Evolutionary conservation across 2,113 vertebrate genomes (phyloP), one percentile per base, ranked within the genome.

Genomic region (Leiothrix lutea): DNA sequence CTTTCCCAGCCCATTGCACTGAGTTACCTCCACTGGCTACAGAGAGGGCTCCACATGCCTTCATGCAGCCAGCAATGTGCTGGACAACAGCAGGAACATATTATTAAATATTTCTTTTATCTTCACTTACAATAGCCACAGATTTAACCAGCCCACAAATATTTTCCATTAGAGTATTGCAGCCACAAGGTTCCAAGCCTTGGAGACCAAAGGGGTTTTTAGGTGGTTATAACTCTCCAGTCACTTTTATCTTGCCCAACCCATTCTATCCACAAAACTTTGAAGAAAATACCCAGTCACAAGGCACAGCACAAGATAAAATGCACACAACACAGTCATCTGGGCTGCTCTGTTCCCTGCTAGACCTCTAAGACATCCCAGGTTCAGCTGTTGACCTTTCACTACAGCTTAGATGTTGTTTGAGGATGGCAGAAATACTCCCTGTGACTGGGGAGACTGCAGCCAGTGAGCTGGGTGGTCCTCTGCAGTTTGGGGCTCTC

Each of bases 101-200:
- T 94, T 96, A 91, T 85, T 94, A 88, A 85, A 91, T 81, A 95
- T 73, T 79, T 91, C 74, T 94, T 97, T 95, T 85, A 95, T 95
- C 90, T 95, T 92, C 45, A 60, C 45, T 80, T 78, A 95, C 83
- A 96, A 92, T 40, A 86, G 58, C 33, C 78, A 84, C 45, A 64
- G 81, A 88, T 75, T 86, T 35, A 80, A 90, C 24, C 40, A 85
- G 57, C 65, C 75, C 12, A 10, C 61, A 87, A 75, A 44, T 61
- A 91, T 72, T 90, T 96, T 88, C 80, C 85, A 19, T 44, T 7
- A 58, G 36, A 82, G 23, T 65, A 29, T 24, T 96, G 71, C 74
- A 86, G 58, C 23, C 62, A 82, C 42, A 61, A 82, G 53, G 74
- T 82, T 90, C 57, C n/a, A 72, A 62, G 45, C 12, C 40, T 24